Evolutionary conservation across 2,888 invertebrate species (phyloP).

Genomic region (Limnephilus lunatus): DNA sequence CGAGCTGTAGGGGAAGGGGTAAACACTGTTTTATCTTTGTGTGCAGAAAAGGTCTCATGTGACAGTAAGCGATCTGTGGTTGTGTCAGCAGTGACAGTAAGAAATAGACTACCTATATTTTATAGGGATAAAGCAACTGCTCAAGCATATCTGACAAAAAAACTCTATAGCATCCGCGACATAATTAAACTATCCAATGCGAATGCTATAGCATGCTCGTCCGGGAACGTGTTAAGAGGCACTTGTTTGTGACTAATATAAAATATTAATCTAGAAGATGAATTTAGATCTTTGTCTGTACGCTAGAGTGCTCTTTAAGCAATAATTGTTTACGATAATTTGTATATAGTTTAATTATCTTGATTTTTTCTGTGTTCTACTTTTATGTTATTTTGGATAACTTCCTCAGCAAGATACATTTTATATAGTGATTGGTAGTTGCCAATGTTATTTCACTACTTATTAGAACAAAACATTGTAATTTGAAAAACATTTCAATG

Average conservation of each 20-base stretch:
- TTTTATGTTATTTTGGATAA: neutral
- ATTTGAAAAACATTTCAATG: neutral
- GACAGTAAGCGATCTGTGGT: too few species aligned
- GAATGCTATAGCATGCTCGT: too few species aligned
- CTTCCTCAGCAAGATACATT: neutral
- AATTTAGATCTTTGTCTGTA: neutral
- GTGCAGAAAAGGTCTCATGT: too few species aligned
- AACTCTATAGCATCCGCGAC: too few species aligned
- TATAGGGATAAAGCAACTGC: too few species aligned
- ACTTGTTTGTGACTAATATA: neutral
- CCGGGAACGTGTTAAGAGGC: too few species aligned
- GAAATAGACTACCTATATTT: too few species aligned
- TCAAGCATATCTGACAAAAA: too few species aligned
- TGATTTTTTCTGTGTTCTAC: neutral
- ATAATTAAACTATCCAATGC: too few species aligned
- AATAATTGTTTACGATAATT: neutral
- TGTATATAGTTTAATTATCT: neutral
- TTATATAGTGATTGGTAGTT: neutral
- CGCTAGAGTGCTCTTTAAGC: neutral
- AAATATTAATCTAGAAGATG: neutral
- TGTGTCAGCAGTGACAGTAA: too few species aligned
- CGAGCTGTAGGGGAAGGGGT: too few species aligned
- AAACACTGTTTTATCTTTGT: too few species aligned
- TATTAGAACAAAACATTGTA: neutral
- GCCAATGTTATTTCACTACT: neutral